phyloP scores from a whole-genome alignment of 2,797 vertebrate genomes.

The Molossus molossus region DNA sequence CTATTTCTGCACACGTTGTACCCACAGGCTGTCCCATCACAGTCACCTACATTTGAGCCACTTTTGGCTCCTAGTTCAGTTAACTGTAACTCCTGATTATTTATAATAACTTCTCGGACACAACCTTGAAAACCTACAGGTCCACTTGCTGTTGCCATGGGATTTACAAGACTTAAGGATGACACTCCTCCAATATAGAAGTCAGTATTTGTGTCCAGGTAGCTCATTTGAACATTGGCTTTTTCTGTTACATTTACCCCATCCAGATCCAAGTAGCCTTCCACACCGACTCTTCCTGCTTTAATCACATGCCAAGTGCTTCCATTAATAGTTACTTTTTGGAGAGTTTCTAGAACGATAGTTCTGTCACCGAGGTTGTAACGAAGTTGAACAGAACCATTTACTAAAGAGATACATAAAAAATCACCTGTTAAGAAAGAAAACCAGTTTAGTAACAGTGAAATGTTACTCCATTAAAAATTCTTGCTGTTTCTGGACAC shows the following conservation, averaged over 20 bases:
- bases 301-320: conserved; percentile 91
- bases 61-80: conserved; percentile 90
- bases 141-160: conserved; percentile 90
- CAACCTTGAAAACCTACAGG: conserved; percentile 92
- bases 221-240: conserved; percentile 89
- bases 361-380: conserved; percentile 93
- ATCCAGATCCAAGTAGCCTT: conserved; percentile 92
- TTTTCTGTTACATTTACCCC: conserved; percentile 87
- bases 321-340: conserved; percentile 87
- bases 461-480: neutral
- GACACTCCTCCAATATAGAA: conserved; percentile 94
- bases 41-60: conserved; percentile 94
- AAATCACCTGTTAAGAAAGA: conserved; percentile 93
- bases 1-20: conserved; percentile 92
- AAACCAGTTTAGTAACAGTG: neutral
- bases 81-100: conserved; percentile 92
- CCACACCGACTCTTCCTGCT: conserved; percentile 91
- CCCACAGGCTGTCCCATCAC: conserved; percentile 93
- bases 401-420: conserved; percentile 92
- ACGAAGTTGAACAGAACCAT: conserved; percentile 92
- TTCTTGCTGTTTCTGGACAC: neutral
- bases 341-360: conserved; percentile 88
- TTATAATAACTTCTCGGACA: conserved; percentile 91
- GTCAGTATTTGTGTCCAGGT: conserved; percentile 90
- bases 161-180: conserved; percentile 89